Conservation (phyloP, 2,113 vertebrate genomes). For the Myodes glareolus region DNA sequence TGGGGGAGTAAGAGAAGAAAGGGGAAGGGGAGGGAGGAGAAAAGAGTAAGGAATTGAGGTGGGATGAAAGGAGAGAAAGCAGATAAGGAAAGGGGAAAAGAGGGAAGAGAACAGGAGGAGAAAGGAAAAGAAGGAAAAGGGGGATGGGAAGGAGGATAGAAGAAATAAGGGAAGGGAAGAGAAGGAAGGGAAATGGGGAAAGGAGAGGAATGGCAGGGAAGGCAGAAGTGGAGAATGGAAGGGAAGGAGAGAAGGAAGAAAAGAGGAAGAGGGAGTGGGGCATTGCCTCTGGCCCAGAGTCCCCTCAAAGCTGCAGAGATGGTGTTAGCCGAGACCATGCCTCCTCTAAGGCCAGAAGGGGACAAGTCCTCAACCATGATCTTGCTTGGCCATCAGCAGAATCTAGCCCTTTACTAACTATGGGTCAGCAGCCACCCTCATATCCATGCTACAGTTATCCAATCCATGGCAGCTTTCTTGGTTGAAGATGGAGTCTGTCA, state of each 20-base stretch:
- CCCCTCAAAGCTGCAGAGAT: not conserved
- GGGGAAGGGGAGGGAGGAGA: fast-evolving
- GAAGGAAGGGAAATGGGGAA: fast-evolving
- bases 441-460: not conserved
- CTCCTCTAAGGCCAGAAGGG: not conserved
- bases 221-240: fast-evolving
- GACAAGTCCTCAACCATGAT: not conserved
- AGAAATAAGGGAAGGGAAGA: too few species aligned
- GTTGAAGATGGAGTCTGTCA: not conserved
- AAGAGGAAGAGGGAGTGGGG: not conserved
- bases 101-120: not conserved
- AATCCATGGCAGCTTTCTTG: not conserved
- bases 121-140: too few species aligned
- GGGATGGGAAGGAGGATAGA: too few species aligned
- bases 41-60: not conserved
- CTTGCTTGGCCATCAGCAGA: not conserved
- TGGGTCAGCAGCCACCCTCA: not conserved
- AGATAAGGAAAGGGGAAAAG: not conserved
- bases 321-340: not conserved
- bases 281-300: not conserved
- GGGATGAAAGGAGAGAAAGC: not conserved
- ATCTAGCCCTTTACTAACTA: not conserved
- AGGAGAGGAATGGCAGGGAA: not conserved
- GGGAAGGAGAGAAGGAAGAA: not conserved
- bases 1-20: not conserved